Conservation (phyloP, 2,888 invertebrate genomes). For the Alentia gelatinosa region DNA sequence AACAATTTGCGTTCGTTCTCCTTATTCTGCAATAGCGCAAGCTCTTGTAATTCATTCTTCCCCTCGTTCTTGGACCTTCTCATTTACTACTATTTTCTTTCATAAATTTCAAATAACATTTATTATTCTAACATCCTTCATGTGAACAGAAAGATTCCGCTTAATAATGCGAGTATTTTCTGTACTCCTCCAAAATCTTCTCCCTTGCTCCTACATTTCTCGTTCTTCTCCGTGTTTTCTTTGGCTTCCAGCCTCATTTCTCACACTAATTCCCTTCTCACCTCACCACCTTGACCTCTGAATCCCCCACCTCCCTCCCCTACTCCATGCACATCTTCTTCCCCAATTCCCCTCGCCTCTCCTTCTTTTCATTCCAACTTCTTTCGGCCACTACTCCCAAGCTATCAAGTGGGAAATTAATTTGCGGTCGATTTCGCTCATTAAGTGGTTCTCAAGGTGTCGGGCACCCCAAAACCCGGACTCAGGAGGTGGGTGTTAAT, state of each 20-base stretch:
- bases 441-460: not conserved
- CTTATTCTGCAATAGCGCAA: no score
- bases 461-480: not conserved
- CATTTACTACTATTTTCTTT: no score
- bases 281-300: not conserved
- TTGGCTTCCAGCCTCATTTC: no score
- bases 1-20: no score
- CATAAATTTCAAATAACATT: no score
- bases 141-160: no score
- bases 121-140: no score
- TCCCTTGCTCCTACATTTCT: not conserved
- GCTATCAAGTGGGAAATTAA: not conserved
- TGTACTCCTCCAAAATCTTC: no score
- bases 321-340: not conserved
- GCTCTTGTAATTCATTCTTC: no score
- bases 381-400: not conserved
- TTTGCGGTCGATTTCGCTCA: not conserved
- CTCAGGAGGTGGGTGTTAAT: slow-evolving; percentile 8
- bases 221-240: no score
- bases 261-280: not conserved
- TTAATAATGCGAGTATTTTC: no score
- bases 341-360: not conserved
- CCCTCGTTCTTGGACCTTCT: no score
- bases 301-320: not conserved
- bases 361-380: not conserved